These are phyloP conservation scores for Molothrus aeneus DNA, from an alignment of 2,797 vertebrate species.

Conservation along the genomic window DNA sequence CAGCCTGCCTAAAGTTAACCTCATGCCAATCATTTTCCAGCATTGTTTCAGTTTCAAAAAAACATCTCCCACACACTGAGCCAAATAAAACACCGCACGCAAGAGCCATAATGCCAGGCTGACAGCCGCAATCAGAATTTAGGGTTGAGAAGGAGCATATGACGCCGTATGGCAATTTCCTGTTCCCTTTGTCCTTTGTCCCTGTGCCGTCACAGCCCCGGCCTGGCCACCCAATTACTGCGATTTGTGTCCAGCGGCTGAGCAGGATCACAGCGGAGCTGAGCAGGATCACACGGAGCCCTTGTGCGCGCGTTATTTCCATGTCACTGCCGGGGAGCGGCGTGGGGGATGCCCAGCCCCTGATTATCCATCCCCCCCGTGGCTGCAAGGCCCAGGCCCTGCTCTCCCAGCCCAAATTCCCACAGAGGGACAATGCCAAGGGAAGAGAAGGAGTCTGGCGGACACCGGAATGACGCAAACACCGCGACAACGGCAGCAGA, in stretches of 20 bases:
- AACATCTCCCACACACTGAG: background rate
- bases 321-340: conserved; percentile 25
- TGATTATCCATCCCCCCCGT: background rate
- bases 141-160: background rate
- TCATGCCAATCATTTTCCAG: background rate
- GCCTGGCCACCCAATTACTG: conserved; percentile 61
- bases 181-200: conserved; percentile 47
- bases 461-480: background rate
- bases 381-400: background rate
- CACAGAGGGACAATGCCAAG: background rate
- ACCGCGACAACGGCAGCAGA: background rate
- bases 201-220: conserved; percentile 17
- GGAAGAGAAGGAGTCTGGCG: background rate
- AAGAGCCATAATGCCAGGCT: background rate
- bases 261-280: conserved; percentile 55
- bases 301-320: conserved; percentile 48
- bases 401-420: background rate
- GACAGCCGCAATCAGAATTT: conserved; percentile 50
- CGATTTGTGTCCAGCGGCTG: conserved; percentile 52
- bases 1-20: background rate
- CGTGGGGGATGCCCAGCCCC: background rate
- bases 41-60: conserved; percentile 36
- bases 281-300: conserved; percentile 47
- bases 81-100: background rate
- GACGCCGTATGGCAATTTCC: conserved; percentile 37